Percentiles rank a stretch among this genome's conserved stretches.
Evolutionary conservation across 2,113 vertebrate genomes (phyloP).

Genomic region (Caranx melampygus): DNA sequence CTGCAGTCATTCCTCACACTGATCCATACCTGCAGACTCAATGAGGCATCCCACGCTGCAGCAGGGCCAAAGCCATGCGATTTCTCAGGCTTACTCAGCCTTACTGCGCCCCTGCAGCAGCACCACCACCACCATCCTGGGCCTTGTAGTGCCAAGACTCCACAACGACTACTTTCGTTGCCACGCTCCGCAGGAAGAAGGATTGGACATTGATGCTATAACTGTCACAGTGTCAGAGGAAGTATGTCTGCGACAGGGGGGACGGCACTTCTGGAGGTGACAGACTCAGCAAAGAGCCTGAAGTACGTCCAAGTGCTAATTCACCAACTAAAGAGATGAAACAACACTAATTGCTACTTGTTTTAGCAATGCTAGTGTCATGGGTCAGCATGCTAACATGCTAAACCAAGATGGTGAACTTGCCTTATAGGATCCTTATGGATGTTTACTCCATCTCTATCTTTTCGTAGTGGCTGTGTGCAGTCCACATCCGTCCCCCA

Average conservation of each 20-base stretch:
- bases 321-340: constrained; percentile 17
- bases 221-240: constrained; percentile 60
- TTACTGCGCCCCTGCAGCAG: constrained; percentile 53
- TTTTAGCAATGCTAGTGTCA: not conserved
- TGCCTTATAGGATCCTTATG: constrained; percentile 33
- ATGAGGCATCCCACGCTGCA: constrained; percentile 72
- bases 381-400: not conserved
- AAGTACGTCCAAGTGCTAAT: constrained; percentile 15
- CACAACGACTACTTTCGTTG: constrained; percentile 62
- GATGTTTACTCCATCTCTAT: constrained; percentile 48
- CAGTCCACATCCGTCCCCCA: constrained; percentile 10
- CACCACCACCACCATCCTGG: constrained; percentile 27
- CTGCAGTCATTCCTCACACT: constrained; percentile 78
- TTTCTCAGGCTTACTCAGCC: constrained; percentile 77
- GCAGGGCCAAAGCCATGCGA: constrained; percentile 69
- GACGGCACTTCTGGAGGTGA: constrained; percentile 30
- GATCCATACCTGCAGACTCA: constrained; percentile 76
- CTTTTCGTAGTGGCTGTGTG: not conserved
- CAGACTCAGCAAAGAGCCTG: constrained; percentile 28
- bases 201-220: constrained; percentile 65
- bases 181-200: constrained; percentile 62
- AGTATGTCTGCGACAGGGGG: constrained; percentile 47
- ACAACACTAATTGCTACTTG: not conserved
- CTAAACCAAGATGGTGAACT: not conserved
- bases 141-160: constrained; percentile 61